Evolutionary conservation across 2,888 invertebrate genomes (phyloP), one percentile per base, ranked within the genome.

Genomic region (Dolomedes plantarius): DNA sequence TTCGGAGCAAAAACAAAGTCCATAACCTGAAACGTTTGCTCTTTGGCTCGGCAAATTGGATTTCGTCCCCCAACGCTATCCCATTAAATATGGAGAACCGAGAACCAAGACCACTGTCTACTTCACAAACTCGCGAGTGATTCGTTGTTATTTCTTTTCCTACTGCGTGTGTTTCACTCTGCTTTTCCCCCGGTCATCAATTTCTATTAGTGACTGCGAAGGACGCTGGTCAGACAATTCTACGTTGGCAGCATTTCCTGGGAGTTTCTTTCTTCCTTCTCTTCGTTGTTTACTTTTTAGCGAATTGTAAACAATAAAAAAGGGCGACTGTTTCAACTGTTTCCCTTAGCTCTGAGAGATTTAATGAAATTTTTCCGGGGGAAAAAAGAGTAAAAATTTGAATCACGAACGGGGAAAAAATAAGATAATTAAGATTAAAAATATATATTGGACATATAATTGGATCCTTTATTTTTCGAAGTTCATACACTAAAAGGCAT

Each of bases 181-280:
- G 62, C 23, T 19, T 31, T 65, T 65, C 46, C 79, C 19, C 27
- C 50, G 65, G 65, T 80, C 79, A 80, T 80, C 73, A 46, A 73
- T 80, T 73, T 64, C 79, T 72, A 80, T 80, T 80, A 80, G 65
- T n/a, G 31, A 13, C n/a, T 16, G 41, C 46, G 9, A 50, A 27
- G 28, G 62, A 0, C 62, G 62, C 5, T 62, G 62, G 62, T 62
- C 27, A 62, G 62, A 27, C 46, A 46, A n/a, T 46, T 2, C 46
- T 11, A 16, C 46, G 2, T 16, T 46, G 46, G 11, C 46, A 46
- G 46, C 36, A 46, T 46, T 16, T 5, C 11, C n/a, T n/a, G n/a
- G n/a, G 11, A 11, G 36, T 7, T 7, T 36, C n/a, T n/a, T n/a
- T n/a, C n/a, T n/a, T n/a, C n/a, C n/a, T 46, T 46, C 9, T 46